Conservation (phyloP, 2,797 vertebrate species). For the Poecilia velifera region DNA sequence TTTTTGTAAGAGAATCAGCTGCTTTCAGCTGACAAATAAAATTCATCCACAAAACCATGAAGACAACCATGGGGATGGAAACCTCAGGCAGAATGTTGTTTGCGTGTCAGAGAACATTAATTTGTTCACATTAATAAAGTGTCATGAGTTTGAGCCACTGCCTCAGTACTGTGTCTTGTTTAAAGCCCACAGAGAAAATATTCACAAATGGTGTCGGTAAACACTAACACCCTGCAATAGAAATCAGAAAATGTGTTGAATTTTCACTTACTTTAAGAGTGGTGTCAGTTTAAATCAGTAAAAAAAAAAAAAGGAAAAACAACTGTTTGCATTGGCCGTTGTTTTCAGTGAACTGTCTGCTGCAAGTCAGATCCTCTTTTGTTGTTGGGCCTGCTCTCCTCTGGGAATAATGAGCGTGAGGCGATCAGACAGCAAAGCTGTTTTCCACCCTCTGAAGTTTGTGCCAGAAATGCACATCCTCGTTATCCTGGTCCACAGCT, state of each 20-base stretch:
- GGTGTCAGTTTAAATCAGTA: conserved; percentile 26
- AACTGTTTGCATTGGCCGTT: conserved; percentile 15
- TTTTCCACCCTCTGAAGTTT: conserved; percentile 59
- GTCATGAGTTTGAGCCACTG: conserved; percentile 8
- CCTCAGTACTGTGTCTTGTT: conserved; percentile 9
- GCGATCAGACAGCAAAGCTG: conserved; percentile 66
- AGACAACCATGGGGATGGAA: conserved; percentile 18
- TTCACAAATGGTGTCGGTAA: background rate
- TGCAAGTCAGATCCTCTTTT: conserved; percentile 55
- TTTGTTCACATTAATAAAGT: conserved; percentile 11
- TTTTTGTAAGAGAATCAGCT: conserved; percentile 9
- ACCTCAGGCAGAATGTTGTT: conserved; percentile 22
- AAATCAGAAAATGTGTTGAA: conserved; percentile 15
- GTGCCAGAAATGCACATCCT: conserved; percentile 67
- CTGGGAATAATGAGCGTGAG: conserved; percentile 69
- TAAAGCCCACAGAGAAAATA: conserved; percentile 1
- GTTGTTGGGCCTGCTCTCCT: conserved; percentile 52
- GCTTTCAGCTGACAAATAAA: conserved; percentile 7
- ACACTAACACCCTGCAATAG: conserved; percentile 15
- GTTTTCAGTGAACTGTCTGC: conserved; percentile 39
- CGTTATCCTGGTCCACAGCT: conserved; percentile 61
- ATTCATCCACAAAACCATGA: conserved; percentile 23
- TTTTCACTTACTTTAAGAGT: conserved; percentile 10
- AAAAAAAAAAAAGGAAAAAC: conserved; percentile 13
- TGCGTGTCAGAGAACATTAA: conserved; percentile 19